phyloP scores from a whole-genome alignment of 2,113 vertebrate species.

The Mastomys coucha region DNA sequence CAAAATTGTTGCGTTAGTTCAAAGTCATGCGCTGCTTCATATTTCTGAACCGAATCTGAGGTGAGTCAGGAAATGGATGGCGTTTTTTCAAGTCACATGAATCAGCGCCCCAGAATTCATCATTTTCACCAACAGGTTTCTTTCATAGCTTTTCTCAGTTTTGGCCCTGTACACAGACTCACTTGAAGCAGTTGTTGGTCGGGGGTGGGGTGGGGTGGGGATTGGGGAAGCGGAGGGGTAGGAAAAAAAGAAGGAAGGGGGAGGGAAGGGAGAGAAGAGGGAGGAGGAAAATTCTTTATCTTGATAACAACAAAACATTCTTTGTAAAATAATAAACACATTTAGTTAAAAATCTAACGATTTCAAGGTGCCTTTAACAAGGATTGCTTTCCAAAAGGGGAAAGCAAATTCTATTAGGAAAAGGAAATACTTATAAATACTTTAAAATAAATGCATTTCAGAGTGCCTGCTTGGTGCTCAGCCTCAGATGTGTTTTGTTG shows the following conservation, averaged over 20 bases:
- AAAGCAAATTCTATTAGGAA: neutral
- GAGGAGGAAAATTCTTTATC: neutral
- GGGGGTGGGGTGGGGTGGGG: too few relatives aligned
- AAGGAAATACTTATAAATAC: neutral
- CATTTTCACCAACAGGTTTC: constrained; percentile 85
- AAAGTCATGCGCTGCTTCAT: neutral
- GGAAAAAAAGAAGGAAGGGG: neutral
- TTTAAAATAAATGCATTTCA: neutral
- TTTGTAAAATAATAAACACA: neutral
- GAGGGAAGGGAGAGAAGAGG: neutral
- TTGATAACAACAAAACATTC: neutral
- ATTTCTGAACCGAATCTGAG: constrained; percentile 58
- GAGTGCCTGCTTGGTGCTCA: neutral
- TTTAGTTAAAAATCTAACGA: neutral
- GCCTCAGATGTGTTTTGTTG: too few relatives aligned
- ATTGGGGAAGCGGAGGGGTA: neutral
- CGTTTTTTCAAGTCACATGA: constrained; percentile 87
- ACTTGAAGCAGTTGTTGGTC: neutral
- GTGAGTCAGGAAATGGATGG: constrained; percentile 92
- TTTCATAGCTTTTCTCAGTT: neutral
- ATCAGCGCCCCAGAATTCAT: constrained; percentile 88
- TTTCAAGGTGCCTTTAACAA: neutral
- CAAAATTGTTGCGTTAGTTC: constrained; percentile 57
- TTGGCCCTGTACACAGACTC: neutral
- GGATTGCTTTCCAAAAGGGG: neutral